Base-by-base conservation (phyloP, 2,888 invertebrate genomes). In the Drosophila peninsularis region DNA sequence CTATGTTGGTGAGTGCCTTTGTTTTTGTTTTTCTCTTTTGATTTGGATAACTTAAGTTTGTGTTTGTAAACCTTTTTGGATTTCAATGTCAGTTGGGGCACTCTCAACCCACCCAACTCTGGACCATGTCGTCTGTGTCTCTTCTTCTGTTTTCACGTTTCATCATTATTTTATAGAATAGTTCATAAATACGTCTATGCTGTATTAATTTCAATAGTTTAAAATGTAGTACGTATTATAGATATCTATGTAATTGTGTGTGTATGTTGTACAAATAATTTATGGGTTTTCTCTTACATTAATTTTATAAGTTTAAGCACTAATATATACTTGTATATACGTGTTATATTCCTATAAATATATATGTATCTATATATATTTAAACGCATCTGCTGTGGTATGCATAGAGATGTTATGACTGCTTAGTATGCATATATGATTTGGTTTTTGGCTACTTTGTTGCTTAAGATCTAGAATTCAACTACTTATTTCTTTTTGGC, bases 401-500 rank as follows among this genome's bases (percentile, higher is more conserved):
- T 75, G 72, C 67, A 73, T 71, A 75, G 66, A 71, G 66, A 71
- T 75, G 75, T 71, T 84, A 66, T 79, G 70, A 60, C 66, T 88
- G 80, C 80, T 75, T 57, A 61, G 57, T 68, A 62, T 57, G 56
- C 58, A 68, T 80, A 72, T 78, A 82, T 83, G 78, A 80, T 83
- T 82, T 82, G 75, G 71, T 81, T 82, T 82, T 84, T 89, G 88
- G 89, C 89, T 86, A 88, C 81, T 78, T 76, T 58, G 54, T 74
- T 61, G 62, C 84, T 82, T 87, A 82, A 32, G 24, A 64, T 66
- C 72, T 79, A 80, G 55, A 77, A 82, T 82, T 83, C 61, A 83
- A 76, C 88, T 92, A 92, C 84, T 92, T 47, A 47, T 47, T 47
- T 92, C 93, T 96, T 96, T 93, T 95, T 96, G 92, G 95, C 94